These are phyloP conservation scores for Zosterops japonicus DNA, from an alignment of 2,113 vertebrate genomes.

Conservation along the genomic window DNA sequence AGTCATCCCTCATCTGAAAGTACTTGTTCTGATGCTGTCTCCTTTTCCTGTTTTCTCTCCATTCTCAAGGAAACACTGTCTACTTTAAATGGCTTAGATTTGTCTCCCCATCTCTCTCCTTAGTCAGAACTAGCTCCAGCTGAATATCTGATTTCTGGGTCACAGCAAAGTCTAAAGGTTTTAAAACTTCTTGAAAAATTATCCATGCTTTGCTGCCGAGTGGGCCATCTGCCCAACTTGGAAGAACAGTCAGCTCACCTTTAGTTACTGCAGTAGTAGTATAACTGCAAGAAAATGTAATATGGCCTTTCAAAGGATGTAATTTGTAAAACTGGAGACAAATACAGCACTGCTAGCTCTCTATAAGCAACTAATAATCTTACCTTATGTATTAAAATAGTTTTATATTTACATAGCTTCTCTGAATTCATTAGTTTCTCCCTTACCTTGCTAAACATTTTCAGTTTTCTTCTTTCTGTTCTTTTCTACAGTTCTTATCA, in stretches of 20 bases:
- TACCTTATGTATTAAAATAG: not conserved
- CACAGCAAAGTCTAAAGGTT: not conserved
- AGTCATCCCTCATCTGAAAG: not conserved
- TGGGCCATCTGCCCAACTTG: not conserved
- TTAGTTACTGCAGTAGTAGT: not conserved
- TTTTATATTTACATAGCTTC: not conserved
- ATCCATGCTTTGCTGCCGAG: not conserved
- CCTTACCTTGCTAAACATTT: not conserved
- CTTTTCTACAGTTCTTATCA: not conserved
- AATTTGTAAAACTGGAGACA: not conserved
- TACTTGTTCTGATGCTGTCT: not conserved
- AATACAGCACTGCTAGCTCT: not conserved
- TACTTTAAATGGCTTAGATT: not conserved
- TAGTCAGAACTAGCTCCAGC: not conserved
- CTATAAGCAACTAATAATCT: not conserved
- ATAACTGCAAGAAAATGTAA: not conserved
- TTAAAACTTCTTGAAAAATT: not conserved
- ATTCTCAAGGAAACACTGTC: not conserved
- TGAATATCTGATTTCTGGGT: not conserved
- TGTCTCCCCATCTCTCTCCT: not conserved
- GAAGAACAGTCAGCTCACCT: not conserved
- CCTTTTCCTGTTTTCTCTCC: not conserved
- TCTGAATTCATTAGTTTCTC: not conserved
- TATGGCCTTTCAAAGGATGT: not conserved
- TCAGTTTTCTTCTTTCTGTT: not conserved